Conservation (phyloP, 2,888 invertebrate species). For the Aphelenchoides bicaudatus region DNA sequence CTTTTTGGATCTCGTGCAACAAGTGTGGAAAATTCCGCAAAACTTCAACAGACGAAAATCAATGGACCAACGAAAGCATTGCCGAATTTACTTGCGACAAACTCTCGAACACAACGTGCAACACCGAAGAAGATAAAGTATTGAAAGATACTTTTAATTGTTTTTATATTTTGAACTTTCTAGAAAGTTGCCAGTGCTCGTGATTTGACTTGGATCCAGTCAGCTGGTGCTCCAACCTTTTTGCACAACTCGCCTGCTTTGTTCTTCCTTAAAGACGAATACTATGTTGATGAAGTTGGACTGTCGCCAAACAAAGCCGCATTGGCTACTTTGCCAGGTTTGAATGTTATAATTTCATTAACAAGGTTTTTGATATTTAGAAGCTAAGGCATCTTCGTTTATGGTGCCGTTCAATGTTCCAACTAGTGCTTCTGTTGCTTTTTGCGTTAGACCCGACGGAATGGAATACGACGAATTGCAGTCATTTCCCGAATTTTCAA, state of each 20-base stretch:
- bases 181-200: slow-evolving; percentile 26
- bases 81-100: slow-evolving; percentile 25
- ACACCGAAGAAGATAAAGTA: slow-evolving; percentile 20
- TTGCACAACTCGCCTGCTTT: slow-evolving; percentile 43
- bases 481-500: slow-evolving; percentile 36
- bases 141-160: background rate
- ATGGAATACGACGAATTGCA: slow-evolving; percentile 38
- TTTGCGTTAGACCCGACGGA: slow-evolving; percentile 39
- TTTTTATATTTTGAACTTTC: slow-evolving; percentile 13
- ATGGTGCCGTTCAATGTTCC: slow-evolving; percentile 50
- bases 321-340: slow-evolving; percentile 24
- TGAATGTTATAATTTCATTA: background rate
- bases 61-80: slow-evolving; percentile 25
- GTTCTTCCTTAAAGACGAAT: slow-evolving; percentile 38
- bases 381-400: slow-evolving; percentile 21
- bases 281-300: slow-evolving; percentile 47
- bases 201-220: slow-evolving; percentile 29
- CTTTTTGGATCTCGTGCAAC: slow-evolving; percentile 44
- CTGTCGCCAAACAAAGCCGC: slow-evolving; percentile 35
- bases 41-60: slow-evolving; percentile 13
- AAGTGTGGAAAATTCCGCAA: slow-evolving; percentile 38
- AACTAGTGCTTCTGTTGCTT: slow-evolving; percentile 40
- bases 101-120: background rate
- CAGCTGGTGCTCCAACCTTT: slow-evolving; percentile 33
- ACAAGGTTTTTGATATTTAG: slow-evolving; percentile 16